A percentile compares a stretch with the other conserved stretches of the same genome.
phyloP scores from a whole-genome alignment of 2,888 invertebrate genomes.

The Caradrina clavipalpis region DNA sequence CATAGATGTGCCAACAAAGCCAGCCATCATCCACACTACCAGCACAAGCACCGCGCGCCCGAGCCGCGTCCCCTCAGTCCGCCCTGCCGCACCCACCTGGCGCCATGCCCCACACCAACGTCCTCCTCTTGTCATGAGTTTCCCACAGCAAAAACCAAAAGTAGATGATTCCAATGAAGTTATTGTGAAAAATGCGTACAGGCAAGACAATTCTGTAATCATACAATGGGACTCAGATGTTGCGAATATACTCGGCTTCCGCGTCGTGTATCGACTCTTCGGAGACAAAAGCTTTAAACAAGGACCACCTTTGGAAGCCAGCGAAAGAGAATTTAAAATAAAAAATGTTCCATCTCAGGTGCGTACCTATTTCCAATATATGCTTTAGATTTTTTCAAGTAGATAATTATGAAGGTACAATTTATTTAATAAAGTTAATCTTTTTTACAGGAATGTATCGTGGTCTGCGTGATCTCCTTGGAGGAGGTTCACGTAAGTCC shows the following conservation, averaged over 20 bases:
- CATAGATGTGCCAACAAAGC: slow-evolving; percentile 72
- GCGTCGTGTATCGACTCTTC: slow-evolving; percentile 96
- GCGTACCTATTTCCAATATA: slow-evolving; percentile 26
- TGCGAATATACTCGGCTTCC: slow-evolving; percentile 96
- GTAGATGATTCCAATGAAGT: slow-evolving; percentile 94
- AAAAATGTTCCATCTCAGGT: slow-evolving; percentile 97
- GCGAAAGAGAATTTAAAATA: slow-evolving; percentile 97
- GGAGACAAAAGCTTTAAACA: slow-evolving; percentile 97
- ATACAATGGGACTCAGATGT: slow-evolving; percentile 98
- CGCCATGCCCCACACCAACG: slow-evolving; percentile 91
- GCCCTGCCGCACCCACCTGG: slow-evolving; percentile 86
- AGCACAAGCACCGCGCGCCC: slow-evolving; percentile 80
- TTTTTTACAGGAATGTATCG: slow-evolving; percentile 95
- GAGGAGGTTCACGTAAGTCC: slow-evolving; percentile 97
- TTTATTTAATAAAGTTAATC: slow-evolving; percentile 12
- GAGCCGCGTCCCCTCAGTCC: slow-evolving; percentile 77
- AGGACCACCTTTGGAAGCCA: slow-evolving; percentile 96
- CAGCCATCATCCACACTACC: slow-evolving; percentile 59
- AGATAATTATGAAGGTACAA: background rate
- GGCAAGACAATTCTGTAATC: slow-evolving; percentile 96
- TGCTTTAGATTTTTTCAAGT: background rate
- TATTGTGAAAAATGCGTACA: slow-evolving; percentile 95
- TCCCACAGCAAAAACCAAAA: slow-evolving; percentile 92
- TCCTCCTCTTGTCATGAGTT: slow-evolving; percentile 94
- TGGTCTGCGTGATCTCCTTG: slow-evolving; percentile 97